A percentile compares a stretch with the other conserved stretches of the same genome.
Evolutionary conservation across 2,797 vertebrate species (phyloP).

Genomic region (Sebastes taczanowskii): DNA sequence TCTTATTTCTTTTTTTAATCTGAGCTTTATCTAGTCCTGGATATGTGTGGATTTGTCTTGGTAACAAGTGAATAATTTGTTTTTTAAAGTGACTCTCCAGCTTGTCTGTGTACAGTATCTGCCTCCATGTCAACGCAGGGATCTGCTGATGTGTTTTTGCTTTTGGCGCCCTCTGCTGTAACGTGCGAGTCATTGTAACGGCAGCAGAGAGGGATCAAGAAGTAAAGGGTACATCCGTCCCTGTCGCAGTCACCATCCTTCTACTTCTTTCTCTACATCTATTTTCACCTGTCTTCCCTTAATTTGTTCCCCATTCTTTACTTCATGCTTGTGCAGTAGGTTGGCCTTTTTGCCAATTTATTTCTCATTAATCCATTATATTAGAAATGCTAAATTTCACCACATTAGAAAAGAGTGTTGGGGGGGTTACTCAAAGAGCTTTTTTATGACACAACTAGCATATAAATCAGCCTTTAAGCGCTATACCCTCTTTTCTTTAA

Average conservation of each 20-base stretch:
- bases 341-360: constrained; percentile 42
- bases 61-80: background rate
- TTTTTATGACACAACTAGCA: background rate
- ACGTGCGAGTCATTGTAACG: constrained; percentile 6
- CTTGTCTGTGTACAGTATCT: constrained; percentile 44
- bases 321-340: constrained; percentile 51
- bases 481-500: constrained; percentile 51
- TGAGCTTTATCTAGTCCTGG: background rate
- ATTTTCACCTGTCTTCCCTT: constrained; percentile 34
- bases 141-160: constrained; percentile 41
- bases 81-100: constrained; percentile 27
- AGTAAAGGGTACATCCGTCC: constrained; percentile 40
- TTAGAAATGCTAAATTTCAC: constrained; percentile 73
- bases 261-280: constrained; percentile 45
- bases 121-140: constrained; percentile 50
- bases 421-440: background rate
- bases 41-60: background rate
- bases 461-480: background rate
- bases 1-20: background rate
- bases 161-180: constrained; percentile 72
- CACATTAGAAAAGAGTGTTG: constrained; percentile 48
- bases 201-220: constrained; percentile 38
- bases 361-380: constrained; percentile 58
- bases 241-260: constrained; percentile 32
- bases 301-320: constrained; percentile 36